Conservation (phyloP, 2,888 invertebrate species). For the Muscina levida region DNA sequence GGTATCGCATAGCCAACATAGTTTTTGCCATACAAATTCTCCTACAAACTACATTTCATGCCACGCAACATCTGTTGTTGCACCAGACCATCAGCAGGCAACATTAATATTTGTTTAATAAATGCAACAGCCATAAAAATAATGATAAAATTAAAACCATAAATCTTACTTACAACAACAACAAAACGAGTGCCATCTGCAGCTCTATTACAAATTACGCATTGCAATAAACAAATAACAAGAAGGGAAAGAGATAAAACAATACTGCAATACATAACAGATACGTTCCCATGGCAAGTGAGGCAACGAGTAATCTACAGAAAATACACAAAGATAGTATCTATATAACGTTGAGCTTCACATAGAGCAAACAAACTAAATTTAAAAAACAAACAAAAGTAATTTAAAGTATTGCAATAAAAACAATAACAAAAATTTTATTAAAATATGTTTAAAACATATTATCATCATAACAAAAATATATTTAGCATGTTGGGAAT, state of each 20-base stretch:
- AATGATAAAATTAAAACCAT: no score
- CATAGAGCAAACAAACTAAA: constrained; percentile 60
- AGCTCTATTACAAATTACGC: constrained; percentile 19
- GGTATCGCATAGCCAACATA: no score
- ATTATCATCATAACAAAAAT: constrained; percentile 47
- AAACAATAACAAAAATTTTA: constrained; percentile 39
- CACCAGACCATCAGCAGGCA: constrained; percentile 39
- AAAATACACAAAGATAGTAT: no score
- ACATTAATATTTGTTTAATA: constrained; percentile 20
- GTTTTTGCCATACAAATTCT: not conserved
- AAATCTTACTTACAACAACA: constrained; percentile 48
- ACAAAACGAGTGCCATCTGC: constrained; percentile 48
- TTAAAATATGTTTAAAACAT: constrained; percentile 36
- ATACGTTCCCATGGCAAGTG: constrained; percentile 69
- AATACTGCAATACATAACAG: constrained; percentile 42
- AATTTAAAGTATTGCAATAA: constrained; percentile 12
- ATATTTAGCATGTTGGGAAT: no score
- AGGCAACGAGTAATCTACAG: constrained; percentile 73
- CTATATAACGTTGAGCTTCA: constrained; percentile 60
- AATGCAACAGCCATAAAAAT: constrained; percentile 50
- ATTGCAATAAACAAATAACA: constrained; percentile 44
- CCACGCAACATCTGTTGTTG: constrained; percentile 45
- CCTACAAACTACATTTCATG: constrained; percentile 17
- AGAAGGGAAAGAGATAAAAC: constrained; percentile 18
- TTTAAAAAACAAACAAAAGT: constrained; percentile 29